Percentiles rank a stretch among this genome's conserved stretches.
These are phyloP conservation scores for Acropternis orthonyx DNA, from an alignment of 2,797 vertebrate genomes.

Conservation along the genomic window DNA sequence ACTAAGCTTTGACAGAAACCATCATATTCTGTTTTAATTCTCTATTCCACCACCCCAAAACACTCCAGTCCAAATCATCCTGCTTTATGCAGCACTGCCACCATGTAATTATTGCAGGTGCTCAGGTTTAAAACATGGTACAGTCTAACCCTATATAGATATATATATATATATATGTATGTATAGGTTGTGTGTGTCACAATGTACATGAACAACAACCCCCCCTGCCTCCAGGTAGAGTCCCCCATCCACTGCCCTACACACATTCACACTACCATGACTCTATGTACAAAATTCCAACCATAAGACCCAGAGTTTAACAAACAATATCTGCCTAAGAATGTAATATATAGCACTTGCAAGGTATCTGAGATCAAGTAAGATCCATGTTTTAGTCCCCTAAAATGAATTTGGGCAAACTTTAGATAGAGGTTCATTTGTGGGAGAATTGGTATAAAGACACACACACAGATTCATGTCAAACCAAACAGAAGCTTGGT, in stretches of 20 bases:
- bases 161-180: rapidly evolving
- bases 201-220: neutral
- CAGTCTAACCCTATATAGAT: neutral
- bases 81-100: neutral
- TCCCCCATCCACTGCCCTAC: neutral
- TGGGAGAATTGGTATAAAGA: neutral
- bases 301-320: neutral
- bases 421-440: neutral
- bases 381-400: neutral
- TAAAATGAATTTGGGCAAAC: neutral
- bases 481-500: neutral
- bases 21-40: neutral
- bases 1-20: neutral
- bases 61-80: neutral
- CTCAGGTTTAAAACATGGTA: neutral
- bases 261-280: neutral
- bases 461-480: rapidly evolving
- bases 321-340: neutral
- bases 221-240: rapidly evolving
- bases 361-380: neutral
- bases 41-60: neutral
- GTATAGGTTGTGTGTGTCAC: neutral
- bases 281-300: neutral
- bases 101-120: rapidly evolving
- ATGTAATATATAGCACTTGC: neutral